Evolutionary conservation across 2,888 invertebrate species (phyloP).

Genomic region (Cantharis rufa): DNA sequence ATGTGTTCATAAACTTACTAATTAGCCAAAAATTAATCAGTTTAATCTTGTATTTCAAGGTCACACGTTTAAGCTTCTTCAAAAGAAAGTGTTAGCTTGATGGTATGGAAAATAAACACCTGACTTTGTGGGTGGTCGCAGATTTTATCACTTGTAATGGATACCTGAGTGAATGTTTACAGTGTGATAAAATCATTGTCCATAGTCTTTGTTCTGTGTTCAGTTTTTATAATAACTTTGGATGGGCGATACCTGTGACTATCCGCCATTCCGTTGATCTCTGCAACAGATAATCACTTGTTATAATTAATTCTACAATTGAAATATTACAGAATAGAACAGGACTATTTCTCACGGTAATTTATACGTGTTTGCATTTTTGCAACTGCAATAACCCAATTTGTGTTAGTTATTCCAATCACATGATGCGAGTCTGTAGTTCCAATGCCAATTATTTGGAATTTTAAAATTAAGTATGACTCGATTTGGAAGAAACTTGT

Average conservation of each 20-base stretch:
- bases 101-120: conserved; percentile 21
- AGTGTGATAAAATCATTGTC: neutral
- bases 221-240: neutral
- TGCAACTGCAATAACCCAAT: neutral
- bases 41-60: neutral
- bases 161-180: conserved; percentile 20
- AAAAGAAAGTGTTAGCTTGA: neutral
- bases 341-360: neutral
- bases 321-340: too few species aligned
- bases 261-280: neutral
- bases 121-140: conserved; percentile 22
- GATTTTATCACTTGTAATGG: conserved; percentile 23
- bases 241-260: neutral
- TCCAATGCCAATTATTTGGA: neutral
- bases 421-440: neutral
- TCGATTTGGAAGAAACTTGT: conserved; percentile 13
- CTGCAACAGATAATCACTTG: neutral
- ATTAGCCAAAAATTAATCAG: neutral
- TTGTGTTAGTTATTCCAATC: neutral
- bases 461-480: neutral
- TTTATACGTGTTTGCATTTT: neutral
- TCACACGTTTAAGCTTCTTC: neutral
- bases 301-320: neutral
- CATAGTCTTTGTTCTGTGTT: neutral
- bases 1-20: neutral